A percentile compares a stretch with the other conserved stretches of the same genome.
phyloP scores from a whole-genome alignment of 2,888 invertebrate genomes.

The Clistopyga incitator region DNA sequence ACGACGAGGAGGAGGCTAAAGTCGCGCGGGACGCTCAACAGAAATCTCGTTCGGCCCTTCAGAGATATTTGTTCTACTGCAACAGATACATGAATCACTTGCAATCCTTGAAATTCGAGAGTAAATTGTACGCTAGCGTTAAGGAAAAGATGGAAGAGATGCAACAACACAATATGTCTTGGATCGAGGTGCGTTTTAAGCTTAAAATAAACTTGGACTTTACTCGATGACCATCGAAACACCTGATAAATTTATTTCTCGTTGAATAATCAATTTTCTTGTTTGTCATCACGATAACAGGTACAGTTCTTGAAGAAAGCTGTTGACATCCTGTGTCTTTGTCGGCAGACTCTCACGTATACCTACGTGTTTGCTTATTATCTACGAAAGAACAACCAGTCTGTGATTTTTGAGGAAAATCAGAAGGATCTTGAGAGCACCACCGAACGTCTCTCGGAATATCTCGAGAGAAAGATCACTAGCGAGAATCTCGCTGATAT shows the following conservation, averaged over 20 bases:
- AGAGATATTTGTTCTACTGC: conserved; percentile 99
- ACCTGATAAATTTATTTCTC: background rate
- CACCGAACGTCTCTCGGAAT: conserved; percentile 98
- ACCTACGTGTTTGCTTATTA: conserved; percentile 99
- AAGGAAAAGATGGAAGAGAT: conserved; percentile 99
- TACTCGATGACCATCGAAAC: background rate
- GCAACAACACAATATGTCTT: conserved; percentile 99
- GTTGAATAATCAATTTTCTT: background rate
- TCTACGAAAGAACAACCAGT: conserved; percentile 98
- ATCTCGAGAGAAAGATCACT: conserved; percentile 98
- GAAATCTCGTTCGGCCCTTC: conserved; percentile 95
- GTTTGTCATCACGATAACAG: conserved; percentile 82
- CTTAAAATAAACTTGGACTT: background rate
- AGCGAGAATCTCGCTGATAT: conserved; percentile 98
- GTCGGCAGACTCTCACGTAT: conserved; percentile 99
- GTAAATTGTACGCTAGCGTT: conserved; percentile 97
- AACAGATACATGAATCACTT: conserved; percentile 99
- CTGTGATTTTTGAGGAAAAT: conserved; percentile 99
- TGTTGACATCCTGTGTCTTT: conserved; percentile 98
- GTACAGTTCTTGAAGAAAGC: conserved; percentile 99
- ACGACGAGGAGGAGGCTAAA: conserved; percentile 98
- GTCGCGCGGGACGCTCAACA: conserved; percentile 98
- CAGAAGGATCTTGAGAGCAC: conserved; percentile 99
- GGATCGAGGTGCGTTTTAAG: conserved; percentile 93
- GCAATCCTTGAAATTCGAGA: conserved; percentile 99